A percentile compares a stretch with the other conserved stretches of the same genome.
Conservation (phyloP, 2,888 invertebrate species). For the Theretra japonica region DNA sequence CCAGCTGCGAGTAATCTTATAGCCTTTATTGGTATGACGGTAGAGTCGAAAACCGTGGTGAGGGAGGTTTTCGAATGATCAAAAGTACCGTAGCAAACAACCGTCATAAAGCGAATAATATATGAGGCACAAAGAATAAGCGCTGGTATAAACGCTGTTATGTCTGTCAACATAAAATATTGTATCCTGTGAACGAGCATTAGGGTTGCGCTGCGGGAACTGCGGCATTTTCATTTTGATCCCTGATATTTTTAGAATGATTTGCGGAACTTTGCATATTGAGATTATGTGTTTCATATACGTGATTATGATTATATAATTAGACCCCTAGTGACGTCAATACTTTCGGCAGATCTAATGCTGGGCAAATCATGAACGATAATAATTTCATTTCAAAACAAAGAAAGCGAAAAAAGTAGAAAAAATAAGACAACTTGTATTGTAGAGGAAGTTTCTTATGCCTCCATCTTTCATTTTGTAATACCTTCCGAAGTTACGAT, state of each 20-base stretch:
- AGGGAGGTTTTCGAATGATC: constrained; percentile 36
- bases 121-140: constrained; percentile 85
- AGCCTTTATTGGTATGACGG: constrained; percentile 37
- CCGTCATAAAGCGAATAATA: constrained; percentile 85
- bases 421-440: no score
- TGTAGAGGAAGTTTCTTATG: no score
- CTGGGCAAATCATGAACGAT: not conserved
- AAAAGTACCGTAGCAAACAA: constrained; percentile 57
- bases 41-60: constrained; percentile 53
- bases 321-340: no score
- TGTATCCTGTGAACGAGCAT: constrained; percentile 71
- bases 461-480: no score
- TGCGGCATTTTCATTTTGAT: not conserved
- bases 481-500: no score
- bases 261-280: not conserved
- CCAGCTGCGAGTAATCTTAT: constrained; percentile 33
- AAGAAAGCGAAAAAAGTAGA: no score
- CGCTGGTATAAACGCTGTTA: constrained; percentile 83
- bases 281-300: no score
- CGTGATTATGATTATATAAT: no score
- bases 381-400: not conserved
- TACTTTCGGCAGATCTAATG: not conserved
- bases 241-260: not conserved
- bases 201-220: constrained; percentile 25
- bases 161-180: constrained; percentile 85